These are phyloP conservation scores for Leuciscus waleckii DNA, from an alignment of 2,797 vertebrate genomes.

Conservation along the genomic window DNA sequence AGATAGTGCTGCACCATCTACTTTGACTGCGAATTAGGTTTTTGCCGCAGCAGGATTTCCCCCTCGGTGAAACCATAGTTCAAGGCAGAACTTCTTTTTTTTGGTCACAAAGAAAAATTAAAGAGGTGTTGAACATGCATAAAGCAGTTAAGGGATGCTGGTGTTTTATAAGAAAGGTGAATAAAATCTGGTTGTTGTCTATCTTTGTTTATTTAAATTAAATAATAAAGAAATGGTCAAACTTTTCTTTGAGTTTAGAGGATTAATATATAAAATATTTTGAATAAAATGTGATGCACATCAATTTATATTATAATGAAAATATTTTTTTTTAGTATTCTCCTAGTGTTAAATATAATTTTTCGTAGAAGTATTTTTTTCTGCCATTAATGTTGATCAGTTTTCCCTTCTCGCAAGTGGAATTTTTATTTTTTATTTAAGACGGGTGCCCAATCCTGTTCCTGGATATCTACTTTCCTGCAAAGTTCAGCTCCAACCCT, in stretches of 20 bases:
- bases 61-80: not conserved
- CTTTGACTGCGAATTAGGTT: conserved; percentile 6
- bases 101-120: not conserved
- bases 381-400: not conserved
- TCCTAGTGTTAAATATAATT: too few species aligned
- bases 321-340: too few species aligned
- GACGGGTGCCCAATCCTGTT: too few species aligned
- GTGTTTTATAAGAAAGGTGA: not conserved
- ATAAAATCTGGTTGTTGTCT: not conserved
- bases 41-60: conserved; percentile 13
- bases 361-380: too few species aligned
- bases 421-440: too few species aligned
- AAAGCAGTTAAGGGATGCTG: not conserved
- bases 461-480: too few species aligned
- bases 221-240: not conserved
- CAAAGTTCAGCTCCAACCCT: too few species aligned
- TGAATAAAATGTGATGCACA: too few species aligned
- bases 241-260: not conserved
- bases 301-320: too few species aligned
- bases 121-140: not conserved
- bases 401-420: not conserved
- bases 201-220: not conserved
- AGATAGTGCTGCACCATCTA: not conserved
- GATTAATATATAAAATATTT: not conserved
- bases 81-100: not conserved